Evolutionary conservation across 2,888 invertebrate genomes (phyloP), one percentile per base, ranked within the genome.

Genomic region (Polydrusus cervinus): DNA sequence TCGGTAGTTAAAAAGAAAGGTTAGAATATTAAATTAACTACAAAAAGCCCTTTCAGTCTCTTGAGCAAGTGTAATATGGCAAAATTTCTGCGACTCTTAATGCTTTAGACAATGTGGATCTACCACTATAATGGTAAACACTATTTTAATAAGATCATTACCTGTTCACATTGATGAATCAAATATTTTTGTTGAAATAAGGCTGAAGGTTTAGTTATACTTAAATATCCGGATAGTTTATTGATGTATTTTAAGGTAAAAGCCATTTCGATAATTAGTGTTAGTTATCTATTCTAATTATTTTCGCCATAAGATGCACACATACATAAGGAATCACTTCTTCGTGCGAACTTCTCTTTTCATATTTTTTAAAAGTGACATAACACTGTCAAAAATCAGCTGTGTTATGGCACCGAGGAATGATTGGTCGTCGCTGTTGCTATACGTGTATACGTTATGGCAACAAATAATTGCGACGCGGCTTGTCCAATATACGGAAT

Each of bases 131-230:
- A 34, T 3, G 7, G 8, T 7, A 8, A 34, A 34, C n/a, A 16
- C 14, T 16, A 47, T 47, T 16, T 47, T 47, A 47, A 16, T 16
- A 47, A 3, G 47, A 47, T 14, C 3, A 10, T 75, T 73, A 81
- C 80, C 80, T 81, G 81, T 71, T 80, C 79, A 75, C 71, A 71
- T 66, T 78, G 74, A 18, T n/a, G 70, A n/a, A 43, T 30, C 34
- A 64, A 61, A 25, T 13, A 65, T 16, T 53, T 76, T 60, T 64
- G 76, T 30, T 72, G 72, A 16, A 69, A 57, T 10, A 70, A 40
- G 0, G 60, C 53, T 30, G 71, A 71, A 61, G 66, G 71, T 53
- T 77, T 77, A 11, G 67, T 47, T 51, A 51, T 55, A 43, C 65
- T 62, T 64, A 77, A 51, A 71, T 71, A 71, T 11, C 74, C 71